phyloP scores from a whole-genome alignment of 2,888 invertebrate genomes.

The Phengaris alcon region DNA sequence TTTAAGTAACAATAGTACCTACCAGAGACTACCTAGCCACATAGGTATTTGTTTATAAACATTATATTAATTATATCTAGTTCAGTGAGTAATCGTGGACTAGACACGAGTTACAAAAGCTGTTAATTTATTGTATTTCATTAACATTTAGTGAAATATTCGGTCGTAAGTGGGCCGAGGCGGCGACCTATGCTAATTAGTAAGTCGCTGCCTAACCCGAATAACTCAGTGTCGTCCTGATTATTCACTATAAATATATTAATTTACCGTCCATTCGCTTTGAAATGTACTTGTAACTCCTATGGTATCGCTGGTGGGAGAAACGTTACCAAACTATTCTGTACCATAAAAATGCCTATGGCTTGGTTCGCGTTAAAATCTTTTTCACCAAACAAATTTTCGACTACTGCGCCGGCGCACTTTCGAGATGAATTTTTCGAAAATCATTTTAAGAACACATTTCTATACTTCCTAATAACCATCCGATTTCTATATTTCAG shows the following conservation, averaged over 20 bases:
- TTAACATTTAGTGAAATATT: slow-evolving; percentile 32
- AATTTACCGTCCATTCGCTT: neutral
- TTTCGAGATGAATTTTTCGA: too few relatives aligned
- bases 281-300: neutral
- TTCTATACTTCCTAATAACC: too few relatives aligned
- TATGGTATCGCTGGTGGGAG: too few relatives aligned
- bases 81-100: slow-evolving; percentile 9
- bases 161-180: slow-evolving; percentile 39
- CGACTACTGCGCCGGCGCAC: too few relatives aligned
- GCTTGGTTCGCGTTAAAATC: neutral
- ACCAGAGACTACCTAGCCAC: neutral
- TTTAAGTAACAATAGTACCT: neutral
- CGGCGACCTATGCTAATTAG: slow-evolving; percentile 45
- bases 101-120: slow-evolving; percentile 26
- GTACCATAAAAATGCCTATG: neutral
- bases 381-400: neutral
- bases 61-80: neutral
- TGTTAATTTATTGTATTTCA: slow-evolving; percentile 17
- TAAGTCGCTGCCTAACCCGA: slow-evolving; percentile 34
- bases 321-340: neutral
- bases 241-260: neutral
- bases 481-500: too few relatives aligned
- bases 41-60: neutral
- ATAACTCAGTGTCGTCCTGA: slow-evolving; percentile 30
- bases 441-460: too few relatives aligned